Evolutionary conservation across 2,888 invertebrate species (phyloP), one percentile per base, ranked within the genome.

Genomic region (Phyllotreta striolata): DNA sequence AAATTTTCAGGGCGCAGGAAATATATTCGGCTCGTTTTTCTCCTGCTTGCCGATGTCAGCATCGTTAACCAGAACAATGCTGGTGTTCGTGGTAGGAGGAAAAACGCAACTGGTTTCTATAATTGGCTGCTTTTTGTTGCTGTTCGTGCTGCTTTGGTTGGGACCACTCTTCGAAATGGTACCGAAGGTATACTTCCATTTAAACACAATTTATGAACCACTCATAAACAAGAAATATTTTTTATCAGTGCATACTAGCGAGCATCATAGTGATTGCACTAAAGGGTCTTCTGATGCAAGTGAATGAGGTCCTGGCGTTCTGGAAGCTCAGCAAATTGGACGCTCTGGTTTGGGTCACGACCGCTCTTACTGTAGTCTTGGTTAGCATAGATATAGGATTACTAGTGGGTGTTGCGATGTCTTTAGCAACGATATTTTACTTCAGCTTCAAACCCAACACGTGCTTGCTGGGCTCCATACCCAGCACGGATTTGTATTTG

Each of bases 161-260:
- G 96, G 94, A 0, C 95, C 95, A 35, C 90, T 93, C 79, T 95
- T 97, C 79, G 90, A 93, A 80, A 85, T 89, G 40, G 83, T 97
- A 66, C 97, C 97, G 57, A 86, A 86, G 65, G 85, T 85, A 75
- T 63, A 63, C 63, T 44, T 39, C 38, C 4, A 9, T 13, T n/a
- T 10, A 12, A 34, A 46, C 7, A 46, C n/a, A 37, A 12, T 58
- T 37, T 14, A 10, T 54, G 9, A 54, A 38, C 8, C 40, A 14
- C n/a, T 1, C 39, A 39, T 10, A 1, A 7, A 9, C 35, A 37
- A 4, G 24, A 24, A 24, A 4, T 35, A 24, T 12, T 44, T 49
- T 46, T 67, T 79, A n/a, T 63, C 61, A 85, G 85, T 82, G 89
- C 73, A 87, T 90, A 55, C 78, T 91, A 61, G 87, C 90, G 2